Base-by-base conservation (phyloP, 1,140 invertebrate species). In the Sipha flava region DNA sequence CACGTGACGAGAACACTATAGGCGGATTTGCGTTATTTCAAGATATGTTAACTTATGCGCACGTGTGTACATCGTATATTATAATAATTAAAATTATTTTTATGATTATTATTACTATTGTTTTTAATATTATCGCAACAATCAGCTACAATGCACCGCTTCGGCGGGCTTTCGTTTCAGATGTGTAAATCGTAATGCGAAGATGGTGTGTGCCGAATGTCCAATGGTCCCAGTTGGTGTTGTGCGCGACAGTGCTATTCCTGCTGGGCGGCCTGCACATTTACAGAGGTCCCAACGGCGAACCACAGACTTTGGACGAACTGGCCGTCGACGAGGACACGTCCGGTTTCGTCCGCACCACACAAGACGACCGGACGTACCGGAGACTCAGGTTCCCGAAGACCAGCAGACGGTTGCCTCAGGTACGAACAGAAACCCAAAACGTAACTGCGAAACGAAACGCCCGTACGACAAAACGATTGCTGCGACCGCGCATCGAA, bases 161-260 rank as follows among this genome's bases (percentile, higher is more conserved):
- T n/a, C n/a, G n/a, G n/a, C n/a, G n/a, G n/a, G 0, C 18, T 5
- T 6, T 12, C 14, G 45, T 81, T 73, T 31, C 14, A 77, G 73
- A 77, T 77, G 73, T 59, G 52, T n/a, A 77, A 77, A 37, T 59
- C 73, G 73, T 77, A 77, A 77, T 77, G 73, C 73, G 73, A 77
- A 77, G 73, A 77, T 77, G 73, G 73, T 77, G 73, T 43, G 34
- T 77, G 40, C 73, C 73, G 73, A 77, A 57, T 57, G 73, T 77
- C 21, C 73, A 77, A 77, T 59, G 73, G 73, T 77, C 73, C 34
- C 73, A 77, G 73, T 77, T 77, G 52, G 52, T 77, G 23, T 47
- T 77, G 18, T 77, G 49, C 34, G 73, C 16, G 1, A 77, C 52
- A 6, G 34, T 59, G 14, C 73, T 77, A 21, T 77, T 77, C 52